Base-by-base conservation (phyloP, 2,113 vertebrate genomes). In the Scophthalmus maximus region DNA sequence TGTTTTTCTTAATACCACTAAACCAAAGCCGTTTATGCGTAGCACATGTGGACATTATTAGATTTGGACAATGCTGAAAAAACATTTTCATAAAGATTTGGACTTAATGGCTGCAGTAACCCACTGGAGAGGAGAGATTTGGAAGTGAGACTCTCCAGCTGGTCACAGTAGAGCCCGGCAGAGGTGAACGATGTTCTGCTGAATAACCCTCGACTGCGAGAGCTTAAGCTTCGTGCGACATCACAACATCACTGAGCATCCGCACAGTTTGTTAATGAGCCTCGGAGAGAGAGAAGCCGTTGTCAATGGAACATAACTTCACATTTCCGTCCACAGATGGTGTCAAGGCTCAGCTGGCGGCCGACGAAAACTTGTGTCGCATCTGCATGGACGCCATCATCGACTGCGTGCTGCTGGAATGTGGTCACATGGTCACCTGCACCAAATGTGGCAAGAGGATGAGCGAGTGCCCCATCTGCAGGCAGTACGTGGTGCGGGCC, bases 321-420 rank as follows among this genome's bases (percentile, higher is more conserved):
- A 11, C n/a, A 9, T 83, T 36, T 69, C 29, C 27, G 4, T 49
- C 66, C 61, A 3, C 95, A 98, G 97, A 96, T 60, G 94, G 93
- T 0, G 95, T 96, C 81, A 94, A 91, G 84, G 87, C 93, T 72
- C 97, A 95, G 87, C 91, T 97, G 88, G 94, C 94, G 0, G 73
- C 85, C 1, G 97, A 99, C 0, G 97, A 99, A 29, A 96, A 96
- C 92, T 86, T 98, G 76, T 99, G 98, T 63, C 94, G 97, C 44
- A 98, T 99, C 93, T 99, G 98, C 94, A 99, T 99, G 98, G 98
- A 99, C 0, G 97, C 97, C 0, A 83, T 96, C 66, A 99, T 99
- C 3, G 98, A 99, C 93, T 99, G 98, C 0, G 98, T 99, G 59
- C 93, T 99, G 81, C 94, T 99, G 52, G 98, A 99, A 68, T 99